Evolutionary conservation across 2,797 vertebrate genomes (phyloP), one percentile per base, ranked within the genome.

Genomic region (Darevskia nairensis): DNA sequence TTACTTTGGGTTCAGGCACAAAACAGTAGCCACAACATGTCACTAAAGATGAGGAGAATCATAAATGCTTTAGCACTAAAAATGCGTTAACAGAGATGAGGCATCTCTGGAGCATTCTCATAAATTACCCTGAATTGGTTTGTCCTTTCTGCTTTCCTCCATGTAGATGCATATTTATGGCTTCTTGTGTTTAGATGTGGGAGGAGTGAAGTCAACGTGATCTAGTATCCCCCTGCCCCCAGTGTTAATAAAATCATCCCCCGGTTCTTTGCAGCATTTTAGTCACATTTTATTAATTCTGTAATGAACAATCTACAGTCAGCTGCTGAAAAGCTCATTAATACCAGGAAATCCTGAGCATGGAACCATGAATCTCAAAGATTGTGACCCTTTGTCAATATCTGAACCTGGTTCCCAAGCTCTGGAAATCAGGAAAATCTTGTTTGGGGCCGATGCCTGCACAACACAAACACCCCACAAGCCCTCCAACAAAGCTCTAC

Each of bases 1-100:
- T 64, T 59, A 79, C 71, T 79, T 84, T 84, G 68, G 66, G 79
- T 88, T 44, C 76, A 32, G 27, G 64, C 66, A 71, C 25, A 78
- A 82, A 64, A 41, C 71, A 66, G 9, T 82, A 75, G 59, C 71
- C 69, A 76, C 79, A 76, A 76, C 86, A 87, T 44, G 61, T 41
- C 13, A 68, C 21, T 32, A 46, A 77, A 7, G 17, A 27, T 6
- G 35, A 29, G 23, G 82, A 79, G 75, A 88, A 29, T 84, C 66
- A 79, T 61, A n/a, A 72, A 71, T 80, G 66, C 66, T 84, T 29
- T 72, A 79, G 46, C 4, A 59, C 27, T 75, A 77, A 61, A 84
- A 72, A 32, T 27, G 13, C 72, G n/a, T n/a, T 23, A 86, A 50
- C 46, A 71, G 72, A 46, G 4, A 71, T n/a, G 19, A 46, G 80